Base-by-base conservation (phyloP, 1,140 invertebrate genomes). In the Parapsyche elsis region DNA sequence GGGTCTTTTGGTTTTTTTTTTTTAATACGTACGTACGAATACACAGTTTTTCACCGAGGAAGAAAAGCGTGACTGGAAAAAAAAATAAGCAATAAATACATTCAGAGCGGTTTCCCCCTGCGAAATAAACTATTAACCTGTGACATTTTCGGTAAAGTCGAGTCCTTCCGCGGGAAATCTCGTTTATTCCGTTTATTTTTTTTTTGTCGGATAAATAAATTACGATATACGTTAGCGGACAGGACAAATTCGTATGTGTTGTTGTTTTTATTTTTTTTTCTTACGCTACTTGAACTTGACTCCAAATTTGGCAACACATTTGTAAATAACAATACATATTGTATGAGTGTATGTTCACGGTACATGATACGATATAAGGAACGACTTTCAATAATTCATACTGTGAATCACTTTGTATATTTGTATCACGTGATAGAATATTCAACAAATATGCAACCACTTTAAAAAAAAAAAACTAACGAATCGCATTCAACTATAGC, bases 51-150 rank as follows among this genome's bases (percentile, higher is more conserved):
- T 75, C 73, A 57, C 46, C 7, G 16, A 57, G 45, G 45, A 75
- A 57, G 73, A 75, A 73, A 57, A 75, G 73, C 73, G 73, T 75
- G 73, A 75, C 73, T 30, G 16, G 73, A 38, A 19, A 46, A 75
- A 73, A 75, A 75, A 75, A 75, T 75, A 75, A 75, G 73, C 46
- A 75, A 75, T 75, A 75, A 75, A 75, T 75, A 75, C 46, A 75
- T 75, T 57, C 24, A 23, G 49, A 46, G 49, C 23, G 14, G 73
- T 75, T 57, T 75, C 23, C 46, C 24, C 21, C 5, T 49, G 4
- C 38, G 45, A 49, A 45, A 73, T 73, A 73, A 73, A 73, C 71
- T 73, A 73, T 73, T 73, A 73, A 73, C 71, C 71, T 73, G 71
- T 73, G 71, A 73, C 71, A 73, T 73, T 73, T 73, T 49, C 38